phyloP scores from a whole-genome alignment of 2,797 vertebrate species.

The Setipinna tenuifilis region DNA sequence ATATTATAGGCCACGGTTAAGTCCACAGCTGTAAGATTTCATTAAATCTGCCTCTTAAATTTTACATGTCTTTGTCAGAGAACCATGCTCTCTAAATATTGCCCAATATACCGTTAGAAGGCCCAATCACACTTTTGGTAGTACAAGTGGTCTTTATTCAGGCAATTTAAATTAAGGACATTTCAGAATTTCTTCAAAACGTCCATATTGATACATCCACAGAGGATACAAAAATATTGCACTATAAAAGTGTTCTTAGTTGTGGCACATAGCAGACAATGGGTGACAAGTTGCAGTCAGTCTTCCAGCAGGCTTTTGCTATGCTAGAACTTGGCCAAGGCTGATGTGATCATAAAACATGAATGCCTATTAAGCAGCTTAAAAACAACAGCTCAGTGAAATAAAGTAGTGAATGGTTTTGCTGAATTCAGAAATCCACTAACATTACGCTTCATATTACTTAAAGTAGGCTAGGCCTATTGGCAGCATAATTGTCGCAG shows the following conservation, averaged over 20 bases:
- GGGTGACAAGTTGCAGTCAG: slow-evolving; percentile 6
- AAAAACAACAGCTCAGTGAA: neutral
- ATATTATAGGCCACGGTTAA: neutral
- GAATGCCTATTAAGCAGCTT: slow-evolving; percentile 3
- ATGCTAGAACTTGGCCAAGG: neutral
- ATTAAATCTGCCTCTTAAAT: neutral
- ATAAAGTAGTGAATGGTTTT: slow-evolving; percentile 2
- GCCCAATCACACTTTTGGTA: neutral
- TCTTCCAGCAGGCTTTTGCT: neutral
- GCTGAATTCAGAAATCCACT: neutral
- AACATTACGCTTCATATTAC: neutral
- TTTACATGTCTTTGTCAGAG: neutral
- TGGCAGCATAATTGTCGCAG: slow-evolving; percentile 21
- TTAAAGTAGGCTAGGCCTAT: slow-evolving; percentile 2
- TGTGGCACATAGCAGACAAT: slow-evolving; percentile 19
- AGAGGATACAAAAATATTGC: slow-evolving; percentile 43
- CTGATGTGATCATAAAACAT: neutral
- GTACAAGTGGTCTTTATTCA: slow-evolving; percentile 24
- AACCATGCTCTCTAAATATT: neutral
- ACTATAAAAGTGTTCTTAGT: slow-evolving; percentile 22
- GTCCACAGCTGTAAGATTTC: neutral
- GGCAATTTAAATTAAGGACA: slow-evolving; percentile 19
- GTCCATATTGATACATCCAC: slow-evolving; percentile 8
- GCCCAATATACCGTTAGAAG: neutral
- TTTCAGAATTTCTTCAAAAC: slow-evolving; percentile 32